phyloP scores from a whole-genome alignment of 2,113 vertebrate species.

The Pseudolaguvia tuberculata region DNA sequence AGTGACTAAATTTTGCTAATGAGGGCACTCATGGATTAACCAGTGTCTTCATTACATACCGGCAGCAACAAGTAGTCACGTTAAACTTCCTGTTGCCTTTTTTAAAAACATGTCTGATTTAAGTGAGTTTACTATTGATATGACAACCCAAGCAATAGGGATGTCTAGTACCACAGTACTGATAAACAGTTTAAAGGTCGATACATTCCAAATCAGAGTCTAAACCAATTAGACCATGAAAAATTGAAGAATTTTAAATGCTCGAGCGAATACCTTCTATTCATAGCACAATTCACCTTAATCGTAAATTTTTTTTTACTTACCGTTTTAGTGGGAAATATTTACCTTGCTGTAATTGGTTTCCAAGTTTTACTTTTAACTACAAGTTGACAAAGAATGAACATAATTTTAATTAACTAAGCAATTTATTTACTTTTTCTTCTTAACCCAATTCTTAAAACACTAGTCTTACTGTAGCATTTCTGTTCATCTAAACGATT shows the following conservation, averaged over 20 bases:
- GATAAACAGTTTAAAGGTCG: not conserved
- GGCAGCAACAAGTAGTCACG: not conserved
- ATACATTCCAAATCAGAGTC: constrained; percentile 1
- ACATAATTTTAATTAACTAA: not conserved
- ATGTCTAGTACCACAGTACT: not conserved
- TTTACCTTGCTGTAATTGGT: not conserved
- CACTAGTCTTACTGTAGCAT: not conserved
- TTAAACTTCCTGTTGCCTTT: not conserved
- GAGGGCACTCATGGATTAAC: not conserved
- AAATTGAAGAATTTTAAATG: not conserved
- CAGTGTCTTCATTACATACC: not conserved
- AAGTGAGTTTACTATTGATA: not conserved
- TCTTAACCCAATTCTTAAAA: not conserved
- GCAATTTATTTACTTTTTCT: not conserved
- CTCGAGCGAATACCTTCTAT: not conserved
- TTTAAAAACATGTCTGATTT: not conserved
- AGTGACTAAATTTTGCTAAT: not conserved
- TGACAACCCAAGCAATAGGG: not conserved
- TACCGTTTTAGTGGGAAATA: not conserved
- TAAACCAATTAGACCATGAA: too few relatives aligned
- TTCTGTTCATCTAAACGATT: not conserved
- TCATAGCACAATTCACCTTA: not conserved
- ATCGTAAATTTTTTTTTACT: not conserved
- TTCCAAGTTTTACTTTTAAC: constrained; percentile 1
- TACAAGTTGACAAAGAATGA: not conserved